Conservation (phyloP, 2,888 invertebrate genomes). For the Chymomyza caudatula region DNA sequence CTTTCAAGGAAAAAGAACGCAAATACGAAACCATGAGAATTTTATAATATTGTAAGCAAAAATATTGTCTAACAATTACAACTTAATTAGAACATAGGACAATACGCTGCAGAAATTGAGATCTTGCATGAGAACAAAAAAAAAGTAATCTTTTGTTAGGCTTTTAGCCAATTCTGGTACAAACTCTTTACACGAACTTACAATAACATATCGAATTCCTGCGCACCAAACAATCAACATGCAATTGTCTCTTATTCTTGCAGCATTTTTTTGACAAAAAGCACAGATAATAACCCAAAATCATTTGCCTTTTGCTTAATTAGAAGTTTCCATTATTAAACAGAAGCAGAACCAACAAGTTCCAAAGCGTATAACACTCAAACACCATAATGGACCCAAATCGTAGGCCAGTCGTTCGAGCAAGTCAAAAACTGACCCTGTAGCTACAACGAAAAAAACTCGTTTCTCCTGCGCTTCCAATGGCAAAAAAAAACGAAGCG, state of each 20-base stretch:
- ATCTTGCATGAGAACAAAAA: background rate
- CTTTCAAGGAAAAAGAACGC: background rate
- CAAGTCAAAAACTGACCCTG: conserved; percentile 29
- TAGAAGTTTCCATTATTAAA: conserved; percentile 42
- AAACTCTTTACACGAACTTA: conserved; percentile 1
- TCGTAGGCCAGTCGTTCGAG: background rate
- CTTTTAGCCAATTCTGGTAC: background rate
- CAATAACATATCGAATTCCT: conserved; percentile 45
- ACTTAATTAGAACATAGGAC: background rate
- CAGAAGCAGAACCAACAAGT: background rate
- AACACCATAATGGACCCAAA: background rate
- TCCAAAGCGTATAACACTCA: conserved; percentile 23
- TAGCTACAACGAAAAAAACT: conserved; percentile 37
- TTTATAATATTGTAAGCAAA: too few relatives aligned
- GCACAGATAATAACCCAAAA: conserved; percentile 11
- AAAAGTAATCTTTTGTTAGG: background rate
- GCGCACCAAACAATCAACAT: conserved; percentile 28
- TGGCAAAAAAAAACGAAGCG: conserved; percentile 39
- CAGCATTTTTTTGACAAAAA: conserved; percentile 1
- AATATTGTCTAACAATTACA: background rate
- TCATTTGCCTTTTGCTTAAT: conserved; percentile 34
- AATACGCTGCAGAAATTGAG: background rate
- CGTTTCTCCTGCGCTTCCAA: conserved; percentile 59
- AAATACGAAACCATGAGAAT: too few relatives aligned
- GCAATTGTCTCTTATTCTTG: conserved; percentile 25